phyloP scores from a whole-genome alignment of 2,113 vertebrate species.

The Hemibagrus wyckioides region DNA sequence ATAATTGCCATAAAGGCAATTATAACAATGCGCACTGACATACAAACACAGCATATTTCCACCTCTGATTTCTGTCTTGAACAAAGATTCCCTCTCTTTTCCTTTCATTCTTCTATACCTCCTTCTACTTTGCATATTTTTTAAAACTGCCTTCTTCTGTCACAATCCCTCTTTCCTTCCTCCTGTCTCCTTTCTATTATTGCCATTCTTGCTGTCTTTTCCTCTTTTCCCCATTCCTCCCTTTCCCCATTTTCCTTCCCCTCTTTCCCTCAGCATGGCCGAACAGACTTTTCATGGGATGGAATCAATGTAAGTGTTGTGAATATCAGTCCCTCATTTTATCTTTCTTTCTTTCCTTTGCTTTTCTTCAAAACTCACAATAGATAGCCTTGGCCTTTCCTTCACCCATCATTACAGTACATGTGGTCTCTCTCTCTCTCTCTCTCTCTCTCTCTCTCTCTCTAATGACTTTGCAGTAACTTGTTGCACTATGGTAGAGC shows the following conservation, averaged over 20 bases:
- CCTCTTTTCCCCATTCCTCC: constrained; percentile 47
- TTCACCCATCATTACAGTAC: constrained; percentile 46
- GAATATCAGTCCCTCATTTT: constrained; percentile 69
- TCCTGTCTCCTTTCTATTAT: constrained; percentile 53
- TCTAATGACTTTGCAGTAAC: constrained; percentile 50
- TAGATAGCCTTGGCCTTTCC: constrained; percentile 51
- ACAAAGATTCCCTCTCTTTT: constrained; percentile 40
- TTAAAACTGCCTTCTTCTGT: constrained; percentile 53
- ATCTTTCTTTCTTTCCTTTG: constrained; percentile 55
- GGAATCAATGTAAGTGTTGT: constrained; percentile 97
- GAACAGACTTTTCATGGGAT: constrained; percentile 99
- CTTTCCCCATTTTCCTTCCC: constrained; percentile 30
- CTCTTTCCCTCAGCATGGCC: constrained; percentile 83
- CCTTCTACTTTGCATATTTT: constrained; percentile 51
- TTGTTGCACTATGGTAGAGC: constrained; percentile 55
- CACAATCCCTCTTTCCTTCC: constrained; percentile 50
- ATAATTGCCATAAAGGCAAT: background rate
- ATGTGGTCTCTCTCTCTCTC: constrained; percentile 48
- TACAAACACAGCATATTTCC: constrained; percentile 15
- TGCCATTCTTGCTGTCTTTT: constrained; percentile 48
- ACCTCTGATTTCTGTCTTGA: constrained; percentile 30
- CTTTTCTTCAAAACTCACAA: constrained; percentile 61
- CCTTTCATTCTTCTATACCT: constrained; percentile 50
- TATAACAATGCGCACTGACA: constrained; percentile 13
- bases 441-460: background rate